Conservation (phyloP, 2,797 vertebrate species). For the Myotis vivesi region DNA sequence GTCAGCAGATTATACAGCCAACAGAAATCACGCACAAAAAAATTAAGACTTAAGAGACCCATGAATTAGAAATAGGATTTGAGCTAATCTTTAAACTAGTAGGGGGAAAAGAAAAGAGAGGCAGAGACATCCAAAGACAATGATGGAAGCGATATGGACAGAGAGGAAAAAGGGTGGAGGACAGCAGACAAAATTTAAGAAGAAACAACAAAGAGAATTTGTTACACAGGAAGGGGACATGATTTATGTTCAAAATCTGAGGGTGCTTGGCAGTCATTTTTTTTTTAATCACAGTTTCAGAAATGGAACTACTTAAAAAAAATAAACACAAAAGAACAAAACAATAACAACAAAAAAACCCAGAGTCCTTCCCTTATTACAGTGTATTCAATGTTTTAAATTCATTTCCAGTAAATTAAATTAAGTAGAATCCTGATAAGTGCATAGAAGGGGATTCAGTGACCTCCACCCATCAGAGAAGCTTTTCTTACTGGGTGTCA, state of each 20-base stretch:
- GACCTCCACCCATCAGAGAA: conserved; percentile 75
- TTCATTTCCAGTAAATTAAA: conserved; percentile 79
- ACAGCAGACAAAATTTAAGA: conserved; percentile 2
- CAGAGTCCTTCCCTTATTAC: conserved; percentile 81
- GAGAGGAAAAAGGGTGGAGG: not conserved
- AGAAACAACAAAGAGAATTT: conserved; percentile 66
- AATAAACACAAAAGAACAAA: conserved; percentile 52
- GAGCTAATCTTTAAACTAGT: conserved; percentile 76
- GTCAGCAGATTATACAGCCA: conserved; percentile 87
- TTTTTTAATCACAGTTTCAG: conserved; percentile 85
- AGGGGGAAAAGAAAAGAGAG: not conserved
- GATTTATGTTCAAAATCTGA: conserved; percentile 78
- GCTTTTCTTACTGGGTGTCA: conserved; percentile 70
- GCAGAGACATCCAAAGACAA: conserved; percentile 40
- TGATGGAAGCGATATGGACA: not conserved
- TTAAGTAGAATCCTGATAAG: conserved; percentile 80
- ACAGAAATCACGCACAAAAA: conserved; percentile 75
- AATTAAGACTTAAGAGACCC: conserved; percentile 72
- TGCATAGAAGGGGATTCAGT: conserved; percentile 83
- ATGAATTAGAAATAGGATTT: conserved; percentile 40
- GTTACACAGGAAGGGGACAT: conserved; percentile 69
- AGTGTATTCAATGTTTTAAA: conserved; percentile 71
- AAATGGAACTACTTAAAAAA: conserved; percentile 73
- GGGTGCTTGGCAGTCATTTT: conserved; percentile 79
- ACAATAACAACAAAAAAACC: conserved; percentile 54